phyloP scores from a whole-genome alignment of 2,888 invertebrate genomes.

The Zaprionus bogoriensis region DNA sequence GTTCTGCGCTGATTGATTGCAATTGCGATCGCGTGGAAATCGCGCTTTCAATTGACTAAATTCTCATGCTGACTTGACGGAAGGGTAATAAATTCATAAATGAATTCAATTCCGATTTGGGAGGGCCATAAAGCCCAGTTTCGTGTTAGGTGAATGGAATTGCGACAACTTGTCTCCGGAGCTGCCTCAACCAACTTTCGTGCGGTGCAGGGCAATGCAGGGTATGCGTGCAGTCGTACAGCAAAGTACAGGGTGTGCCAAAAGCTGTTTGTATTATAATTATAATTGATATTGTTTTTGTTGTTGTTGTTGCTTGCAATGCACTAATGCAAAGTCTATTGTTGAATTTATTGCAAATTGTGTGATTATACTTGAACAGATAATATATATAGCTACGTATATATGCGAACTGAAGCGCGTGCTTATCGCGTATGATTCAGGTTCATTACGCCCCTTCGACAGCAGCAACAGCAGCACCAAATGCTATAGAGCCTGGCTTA shows the following conservation, averaged over 20 bases:
- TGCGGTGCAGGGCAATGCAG: background rate
- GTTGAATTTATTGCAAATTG: constrained; percentile 17
- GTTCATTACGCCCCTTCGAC: constrained; percentile 33
- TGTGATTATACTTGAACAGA: background rate
- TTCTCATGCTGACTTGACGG: background rate
- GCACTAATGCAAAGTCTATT: constrained; percentile 30
- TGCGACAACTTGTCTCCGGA: no score
- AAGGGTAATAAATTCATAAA: constrained; percentile 6
- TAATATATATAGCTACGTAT: background rate
- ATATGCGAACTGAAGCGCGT: background rate
- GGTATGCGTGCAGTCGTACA: constrained; percentile 9
- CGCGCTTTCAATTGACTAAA: background rate
- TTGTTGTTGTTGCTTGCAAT: constrained; percentile 3
- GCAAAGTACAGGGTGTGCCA: background rate
- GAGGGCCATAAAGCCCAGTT: no score
- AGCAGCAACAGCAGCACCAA: background rate
- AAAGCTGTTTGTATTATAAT: constrained; percentile 9
- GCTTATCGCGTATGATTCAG: constrained; percentile 44
- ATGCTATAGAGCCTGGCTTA: no score
- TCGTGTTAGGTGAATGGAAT: no score
- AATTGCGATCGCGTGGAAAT: background rate
- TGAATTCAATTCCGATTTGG: no score
- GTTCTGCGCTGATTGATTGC: background rate
- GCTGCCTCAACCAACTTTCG: no score
- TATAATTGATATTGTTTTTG: background rate